These are phyloP conservation scores for Eupithecia inturbata DNA, from an alignment of 2,888 invertebrate species.

Conservation along the genomic window DNA sequence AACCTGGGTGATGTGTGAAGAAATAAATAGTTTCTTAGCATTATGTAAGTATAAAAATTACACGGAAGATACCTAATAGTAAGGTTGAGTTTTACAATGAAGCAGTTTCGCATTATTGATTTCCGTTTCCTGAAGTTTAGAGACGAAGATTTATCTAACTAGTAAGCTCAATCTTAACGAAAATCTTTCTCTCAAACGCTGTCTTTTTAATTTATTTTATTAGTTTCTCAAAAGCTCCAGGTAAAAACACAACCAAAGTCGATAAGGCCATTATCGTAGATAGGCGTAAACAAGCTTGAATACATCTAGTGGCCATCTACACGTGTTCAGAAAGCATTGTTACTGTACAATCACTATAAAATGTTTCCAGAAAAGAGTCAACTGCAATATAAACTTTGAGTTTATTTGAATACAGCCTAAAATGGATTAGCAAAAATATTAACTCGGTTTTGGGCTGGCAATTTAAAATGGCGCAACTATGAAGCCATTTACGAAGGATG, in stretches of 20 bases:
- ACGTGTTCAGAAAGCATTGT: slow-evolving; percentile 71
- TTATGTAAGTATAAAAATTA: neutral
- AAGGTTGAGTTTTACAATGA: neutral
- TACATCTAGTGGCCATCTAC: slow-evolving; percentile 78
- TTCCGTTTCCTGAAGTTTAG: neutral
- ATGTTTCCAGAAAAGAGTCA: neutral
- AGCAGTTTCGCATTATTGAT: neutral
- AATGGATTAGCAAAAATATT: slow-evolving; percentile 23
- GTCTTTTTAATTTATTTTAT: slow-evolving; percentile 30
- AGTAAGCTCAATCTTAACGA: neutral
- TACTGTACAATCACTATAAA: slow-evolving; percentile 25
- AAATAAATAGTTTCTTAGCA: neutral
- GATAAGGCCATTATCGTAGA: slow-evolving; percentile 60
- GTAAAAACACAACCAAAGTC: slow-evolving; percentile 43
- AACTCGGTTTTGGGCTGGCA: slow-evolving; percentile 13
- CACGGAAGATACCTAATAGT: neutral
- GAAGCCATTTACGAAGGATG: neutral
- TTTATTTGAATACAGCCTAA: fast-evolving
- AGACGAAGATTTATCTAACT: neutral
- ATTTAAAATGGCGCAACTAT: slow-evolving; percentile 13
- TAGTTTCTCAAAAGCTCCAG: slow-evolving; percentile 28
- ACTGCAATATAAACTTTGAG: slow-evolving; percentile 24
- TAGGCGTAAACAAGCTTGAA: slow-evolving; percentile 69
- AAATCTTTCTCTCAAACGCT: neutral
- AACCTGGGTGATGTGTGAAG: neutral